A percentile compares a stretch with the other conserved stretches of the same genome.
Evolutionary conservation across 2,797 vertebrate genomes (phyloP).

Genomic region (Crax fasciolata): DNA sequence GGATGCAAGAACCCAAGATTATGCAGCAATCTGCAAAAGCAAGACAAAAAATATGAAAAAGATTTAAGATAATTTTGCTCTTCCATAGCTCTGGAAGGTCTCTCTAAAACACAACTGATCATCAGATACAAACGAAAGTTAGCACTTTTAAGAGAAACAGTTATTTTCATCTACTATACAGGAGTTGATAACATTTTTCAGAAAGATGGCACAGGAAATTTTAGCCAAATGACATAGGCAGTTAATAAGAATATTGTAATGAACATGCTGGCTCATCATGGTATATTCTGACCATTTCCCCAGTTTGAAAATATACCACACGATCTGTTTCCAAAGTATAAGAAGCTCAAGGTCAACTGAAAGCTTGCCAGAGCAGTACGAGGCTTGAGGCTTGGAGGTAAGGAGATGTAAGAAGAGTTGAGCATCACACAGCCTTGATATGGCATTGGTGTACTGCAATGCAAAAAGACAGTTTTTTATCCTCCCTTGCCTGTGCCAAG

Average conservation of each 20-base stretch:
- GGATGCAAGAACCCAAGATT: background rate
- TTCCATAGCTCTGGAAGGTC: background rate
- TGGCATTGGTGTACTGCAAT: background rate
- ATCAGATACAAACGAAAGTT: background rate
- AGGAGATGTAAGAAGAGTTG: background rate
- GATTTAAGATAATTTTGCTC: rapidly evolving
- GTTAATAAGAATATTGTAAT: background rate
- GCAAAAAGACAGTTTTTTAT: background rate
- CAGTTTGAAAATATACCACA: background rate
- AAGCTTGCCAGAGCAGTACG: background rate
- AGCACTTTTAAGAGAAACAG: background rate
- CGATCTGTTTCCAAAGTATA: background rate
- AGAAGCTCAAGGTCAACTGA: background rate
- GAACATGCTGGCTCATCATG: background rate
- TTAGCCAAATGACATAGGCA: background rate
- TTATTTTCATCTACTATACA: background rate
- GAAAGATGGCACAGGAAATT: background rate
- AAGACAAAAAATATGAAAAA: background rate
- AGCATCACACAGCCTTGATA: background rate
- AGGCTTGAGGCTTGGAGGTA: background rate
- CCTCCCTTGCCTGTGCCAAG: background rate
- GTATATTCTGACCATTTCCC: background rate
- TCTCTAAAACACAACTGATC: background rate
- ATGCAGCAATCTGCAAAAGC: background rate
- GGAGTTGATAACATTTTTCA: background rate